Conservation (phyloP, 2,797 vertebrate species). For the Pangasius krempfi region DNA sequence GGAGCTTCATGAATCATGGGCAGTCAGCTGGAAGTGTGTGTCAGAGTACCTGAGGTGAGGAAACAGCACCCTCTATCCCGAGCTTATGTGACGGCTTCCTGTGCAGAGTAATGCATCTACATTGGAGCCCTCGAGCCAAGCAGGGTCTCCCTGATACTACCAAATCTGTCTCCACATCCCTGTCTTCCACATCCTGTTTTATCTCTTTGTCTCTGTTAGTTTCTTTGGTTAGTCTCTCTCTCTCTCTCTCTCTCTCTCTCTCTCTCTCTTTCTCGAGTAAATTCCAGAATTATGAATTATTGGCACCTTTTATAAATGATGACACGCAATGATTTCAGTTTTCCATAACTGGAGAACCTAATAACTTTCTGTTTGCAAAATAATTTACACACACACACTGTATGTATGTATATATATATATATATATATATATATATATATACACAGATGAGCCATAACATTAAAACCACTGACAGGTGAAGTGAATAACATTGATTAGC, state of each 20-base stretch:
- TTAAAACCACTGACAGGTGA: no score
- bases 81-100: constrained; percentile 6
- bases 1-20: constrained; percentile 33
- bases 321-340: not conserved
- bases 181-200: not conserved
- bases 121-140: constrained; percentile 8
- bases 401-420: no score
- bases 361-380: not conserved
- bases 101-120: constrained; percentile 30
- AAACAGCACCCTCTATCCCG: constrained; percentile 57
- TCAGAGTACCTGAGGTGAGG: constrained; percentile 30
- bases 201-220: not conserved
- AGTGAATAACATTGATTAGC: no score
- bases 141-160: not conserved
- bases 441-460: no score
- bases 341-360: not conserved
- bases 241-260: not conserved
- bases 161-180: not conserved
- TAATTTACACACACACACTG: not conserved
- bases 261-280: not conserved
- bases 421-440: no score
- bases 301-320: not conserved
- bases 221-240: not conserved
- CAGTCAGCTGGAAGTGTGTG: constrained; percentile 15
- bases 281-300: not conserved